A percentile compares a stretch with the other conserved stretches of the same genome.
Evolutionary conservation across 2,113 vertebrate genomes (phyloP).

Genomic region (Ochotona princeps): DNA sequence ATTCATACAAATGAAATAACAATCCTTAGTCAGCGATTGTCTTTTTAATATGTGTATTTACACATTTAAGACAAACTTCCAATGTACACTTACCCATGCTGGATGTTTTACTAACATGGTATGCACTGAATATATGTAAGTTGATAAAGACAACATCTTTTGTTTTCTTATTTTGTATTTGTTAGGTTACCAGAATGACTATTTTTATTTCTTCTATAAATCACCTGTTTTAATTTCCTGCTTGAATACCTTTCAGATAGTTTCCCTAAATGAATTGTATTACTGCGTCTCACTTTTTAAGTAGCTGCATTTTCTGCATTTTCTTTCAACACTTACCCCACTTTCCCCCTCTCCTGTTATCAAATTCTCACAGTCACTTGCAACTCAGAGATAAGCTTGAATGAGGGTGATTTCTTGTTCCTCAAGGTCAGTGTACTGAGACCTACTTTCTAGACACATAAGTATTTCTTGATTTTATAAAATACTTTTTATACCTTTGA

Average conservation of each 20-base stretch:
- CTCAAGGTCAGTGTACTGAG: background rate
- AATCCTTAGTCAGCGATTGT: background rate
- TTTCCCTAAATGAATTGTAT: background rate
- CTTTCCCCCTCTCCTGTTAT: rapidly evolving
- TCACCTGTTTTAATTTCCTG: background rate
- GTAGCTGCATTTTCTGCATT: background rate
- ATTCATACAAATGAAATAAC: background rate
- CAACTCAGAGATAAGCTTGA: too few relatives aligned
- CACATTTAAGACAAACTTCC: background rate
- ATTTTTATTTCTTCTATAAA: background rate
- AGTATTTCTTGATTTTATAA: background rate
- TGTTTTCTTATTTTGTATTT: background rate
- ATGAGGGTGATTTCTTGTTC: background rate
- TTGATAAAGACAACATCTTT: background rate
- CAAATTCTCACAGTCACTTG: background rate
- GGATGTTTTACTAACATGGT: background rate
- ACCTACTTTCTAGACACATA: background rate
- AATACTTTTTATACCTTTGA: background rate
- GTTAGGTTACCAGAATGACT: background rate
- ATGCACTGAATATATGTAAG: background rate
- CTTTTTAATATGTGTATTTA: background rate
- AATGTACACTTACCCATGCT: background rate
- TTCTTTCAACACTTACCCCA: background rate
- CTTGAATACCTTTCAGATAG: background rate
- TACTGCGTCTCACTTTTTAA: background rate